Evolutionary conservation across 2,888 invertebrate genomes (phyloP).

Genomic region (Lasius platythorax): DNA sequence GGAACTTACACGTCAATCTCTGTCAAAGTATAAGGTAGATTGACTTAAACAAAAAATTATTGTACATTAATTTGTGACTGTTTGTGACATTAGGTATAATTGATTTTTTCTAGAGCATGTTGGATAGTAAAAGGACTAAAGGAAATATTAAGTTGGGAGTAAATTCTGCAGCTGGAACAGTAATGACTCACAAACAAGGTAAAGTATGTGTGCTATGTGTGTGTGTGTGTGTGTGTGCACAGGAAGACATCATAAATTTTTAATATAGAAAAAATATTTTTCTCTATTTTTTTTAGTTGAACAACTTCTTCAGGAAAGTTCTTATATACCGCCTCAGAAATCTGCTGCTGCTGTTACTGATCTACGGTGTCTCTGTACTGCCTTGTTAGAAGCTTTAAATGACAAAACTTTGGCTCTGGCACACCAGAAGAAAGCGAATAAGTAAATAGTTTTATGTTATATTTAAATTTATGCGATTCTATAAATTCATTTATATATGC

Average conservation of each 20-base stretch:
- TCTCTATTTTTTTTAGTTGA: conserved; percentile 88
- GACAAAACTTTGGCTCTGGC: conserved; percentile 94
- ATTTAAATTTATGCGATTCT: neutral
- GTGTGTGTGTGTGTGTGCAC: neutral
- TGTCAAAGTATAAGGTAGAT: conserved; percentile 91
- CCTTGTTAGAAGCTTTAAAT: conserved; percentile 93
- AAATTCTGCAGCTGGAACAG: conserved; percentile 89
- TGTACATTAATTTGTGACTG: neutral
- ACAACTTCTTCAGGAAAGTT: conserved; percentile 90
- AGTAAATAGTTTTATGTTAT: conserved; percentile 68
- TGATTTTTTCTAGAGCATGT: conserved; percentile 87
- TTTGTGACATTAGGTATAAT: conserved; percentile 14
- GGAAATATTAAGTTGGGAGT: conserved; percentile 90
- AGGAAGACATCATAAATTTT: neutral
- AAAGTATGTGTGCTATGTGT: neutral
- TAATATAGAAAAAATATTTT: conserved; percentile 4
- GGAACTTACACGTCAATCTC: conserved; percentile 90
- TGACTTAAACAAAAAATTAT: neutral
- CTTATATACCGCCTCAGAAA: conserved; percentile 87
- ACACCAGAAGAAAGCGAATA: conserved; percentile 95
- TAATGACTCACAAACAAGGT: conserved; percentile 95
- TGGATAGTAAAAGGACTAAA: conserved; percentile 91
- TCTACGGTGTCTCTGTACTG: conserved; percentile 92
- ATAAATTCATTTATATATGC: conserved; percentile 8
- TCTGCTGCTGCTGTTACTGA: conserved; percentile 91